phyloP scores from a whole-genome alignment of 2,797 vertebrate species.

The Menidia menidia region DNA sequence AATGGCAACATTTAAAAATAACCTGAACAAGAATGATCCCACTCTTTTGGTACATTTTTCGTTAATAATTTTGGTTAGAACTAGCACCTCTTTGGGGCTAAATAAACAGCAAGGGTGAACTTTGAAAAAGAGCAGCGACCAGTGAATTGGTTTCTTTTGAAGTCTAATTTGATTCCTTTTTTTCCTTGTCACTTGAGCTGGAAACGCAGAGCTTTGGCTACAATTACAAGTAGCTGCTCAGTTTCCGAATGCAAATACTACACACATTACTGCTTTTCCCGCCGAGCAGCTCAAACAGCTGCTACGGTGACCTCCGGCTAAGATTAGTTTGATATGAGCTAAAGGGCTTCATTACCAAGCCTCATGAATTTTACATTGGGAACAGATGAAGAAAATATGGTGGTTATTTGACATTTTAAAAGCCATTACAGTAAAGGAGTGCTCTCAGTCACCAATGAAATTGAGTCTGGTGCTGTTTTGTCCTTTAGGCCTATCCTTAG shows the following conservation, averaged over 20 bases:
- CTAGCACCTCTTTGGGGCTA: background rate
- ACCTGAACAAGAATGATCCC: no score
- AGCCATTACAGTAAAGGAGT: conserved; percentile 12
- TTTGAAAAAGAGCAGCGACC: background rate
- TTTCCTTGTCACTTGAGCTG: background rate
- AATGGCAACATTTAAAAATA: no score
- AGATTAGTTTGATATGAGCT: conserved; percentile 14
- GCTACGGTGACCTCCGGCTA: background rate
- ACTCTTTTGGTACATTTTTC: no score
- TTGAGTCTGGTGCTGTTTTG: conserved; percentile 1
- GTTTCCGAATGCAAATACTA: conserved; percentile 1
- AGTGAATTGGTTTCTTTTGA: background rate
- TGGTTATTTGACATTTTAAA: conserved; percentile 15
- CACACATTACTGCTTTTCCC: background rate
- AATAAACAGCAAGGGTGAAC: background rate
- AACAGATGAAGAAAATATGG: conserved; percentile 2
- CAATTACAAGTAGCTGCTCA: background rate
- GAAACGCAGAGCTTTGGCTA: background rate
- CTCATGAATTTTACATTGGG: background rate
- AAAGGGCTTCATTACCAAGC: background rate
- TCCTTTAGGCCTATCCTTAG: background rate
- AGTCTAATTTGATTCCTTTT: conserved; percentile 2
- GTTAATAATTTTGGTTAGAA: background rate
- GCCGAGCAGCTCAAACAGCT: background rate
- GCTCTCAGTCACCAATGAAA: conserved; percentile 12